Conservation (phyloP, 2,888 invertebrate species). For the Phengaris alcon region DNA sequence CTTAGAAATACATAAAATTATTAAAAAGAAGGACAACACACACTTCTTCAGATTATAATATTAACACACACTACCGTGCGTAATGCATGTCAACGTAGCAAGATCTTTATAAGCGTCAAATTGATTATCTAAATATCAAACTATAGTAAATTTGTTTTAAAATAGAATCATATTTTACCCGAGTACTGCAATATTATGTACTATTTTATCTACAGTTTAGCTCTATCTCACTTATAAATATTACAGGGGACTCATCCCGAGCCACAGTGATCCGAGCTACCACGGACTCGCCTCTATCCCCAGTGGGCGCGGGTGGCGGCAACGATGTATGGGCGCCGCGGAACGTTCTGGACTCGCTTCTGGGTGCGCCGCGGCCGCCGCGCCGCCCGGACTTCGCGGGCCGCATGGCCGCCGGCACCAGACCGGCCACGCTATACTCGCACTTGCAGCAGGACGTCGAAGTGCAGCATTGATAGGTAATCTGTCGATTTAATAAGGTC, state of each 20-base stretch:
- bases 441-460: conserved; percentile 79
- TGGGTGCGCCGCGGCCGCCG: conserved; percentile 73
- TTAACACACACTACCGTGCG: too few relatives aligned
- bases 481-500: neutral
- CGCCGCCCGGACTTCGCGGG: conserved; percentile 81
- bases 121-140: too few relatives aligned
- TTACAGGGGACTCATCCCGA: conserved; percentile 60
- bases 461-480: conserved; percentile 48
- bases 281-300: conserved; percentile 92
- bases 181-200: neutral
- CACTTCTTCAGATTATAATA: too few relatives aligned
- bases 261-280: conserved; percentile 82
- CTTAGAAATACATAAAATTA: too few relatives aligned
- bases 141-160: too few relatives aligned
- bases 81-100: too few relatives aligned
- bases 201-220: neutral
- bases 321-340: conserved; percentile 68
- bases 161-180: too few relatives aligned
- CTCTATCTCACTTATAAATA: neutral
- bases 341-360: conserved; percentile 76
- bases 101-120: too few relatives aligned
- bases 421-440: conserved; percentile 86
- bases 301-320: conserved; percentile 78
- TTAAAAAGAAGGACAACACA: too few relatives aligned
- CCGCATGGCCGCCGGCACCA: conserved; percentile 82